Base-by-base conservation (phyloP, 2,113 vertebrate species). In the Marmota flaviventris region DNA sequence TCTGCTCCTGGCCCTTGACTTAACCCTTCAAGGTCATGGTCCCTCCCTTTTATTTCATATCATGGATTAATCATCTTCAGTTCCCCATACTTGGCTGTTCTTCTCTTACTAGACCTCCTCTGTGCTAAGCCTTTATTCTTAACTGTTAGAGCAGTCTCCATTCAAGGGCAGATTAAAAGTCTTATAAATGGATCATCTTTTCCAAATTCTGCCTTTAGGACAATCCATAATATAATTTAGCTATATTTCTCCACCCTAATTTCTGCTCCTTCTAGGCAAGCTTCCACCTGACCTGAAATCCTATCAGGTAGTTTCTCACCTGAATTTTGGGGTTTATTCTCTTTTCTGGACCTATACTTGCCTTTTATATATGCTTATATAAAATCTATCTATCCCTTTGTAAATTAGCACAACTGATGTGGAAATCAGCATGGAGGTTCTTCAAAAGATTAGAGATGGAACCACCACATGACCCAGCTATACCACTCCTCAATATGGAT, bases 101-200 rank as follows among this genome's bases (percentile, higher is more conserved):
- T 39, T 87, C n/a, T 79, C 45, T 39, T 24, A 67, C 27, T 67
- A 87, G 69, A 92, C 39, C 9, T 91, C 81, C 75, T 92, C 58
- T 87, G 48, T 51, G 11, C 13, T 76, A 42, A 58, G 5, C 7
- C 56, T 92, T 85, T 13, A 75, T 79, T 91, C 3, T 79, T 86
- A 78, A 79, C 17, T 91, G 39, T 53, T 79, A 70, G 18, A 95
- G 29, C 32, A 76, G 9, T 82, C 5, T 73, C 34, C 8, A 75
- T 76, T 87, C 16, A 93, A n/a, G 53, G 13, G 9, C 77, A 94
- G 48, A 85, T 24, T 32, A 88, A 81, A 92, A 86, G 8, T 77
- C 27, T 67, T 85, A 81, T 20, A 81, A 81, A 25, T 11, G 32
- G n/a, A 78, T 91, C 20, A 93, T 63, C 14, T 93, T 89, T 96